Evolutionary conservation across 2,113 vertebrate genomes (phyloP), one percentile per base, ranked within the genome.

Genomic region (Serilophus lunatus): DNA sequence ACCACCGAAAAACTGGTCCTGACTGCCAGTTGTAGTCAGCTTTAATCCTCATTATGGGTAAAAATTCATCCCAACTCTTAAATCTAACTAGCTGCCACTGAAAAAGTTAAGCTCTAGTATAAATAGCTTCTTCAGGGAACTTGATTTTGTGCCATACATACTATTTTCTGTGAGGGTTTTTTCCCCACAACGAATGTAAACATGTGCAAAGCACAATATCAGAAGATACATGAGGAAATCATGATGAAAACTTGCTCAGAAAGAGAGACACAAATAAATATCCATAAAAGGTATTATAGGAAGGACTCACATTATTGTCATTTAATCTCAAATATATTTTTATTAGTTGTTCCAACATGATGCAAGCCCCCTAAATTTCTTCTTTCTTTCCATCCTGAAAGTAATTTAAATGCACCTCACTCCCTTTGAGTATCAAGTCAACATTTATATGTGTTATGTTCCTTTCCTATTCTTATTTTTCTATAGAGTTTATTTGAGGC

Each of bases 141-240:
- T 60, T 17, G 13, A 6, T 64, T 76, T 35, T 68, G 33, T 35
- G 8, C 35, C 1, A 4, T 10, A n/a, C 3, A 23, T 18, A 12
- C 33, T 20, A 7, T 35, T 66, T 88, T 29, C 50, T 57, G 4
- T 33, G 10, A 28, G 11, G 2, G 12, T 5, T 33, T 22, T 64
- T 31, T 11, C 8, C 4, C 5, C 40, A 25, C 7, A 31, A 14
- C 13, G 16, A 66, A 40, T 40, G 20, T 18, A 54, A 85, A 57
- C 0, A 0, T 59, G 13, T 56, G 33, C 31, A 19, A 63, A 47
- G 79, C 53, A 11, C 5, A 7, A 2, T 9, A 6, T n/a, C 18
- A 68, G 59, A 77, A 59, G 13, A 31, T 25, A 45, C 0, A 9
- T 16, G 29, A 66, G 11, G 13, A 29, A 87, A 31, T 45, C 0